Evolutionary conservation across 2,113 vertebrate genomes (phyloP).

Genomic region (Triplophysa dalaica): DNA sequence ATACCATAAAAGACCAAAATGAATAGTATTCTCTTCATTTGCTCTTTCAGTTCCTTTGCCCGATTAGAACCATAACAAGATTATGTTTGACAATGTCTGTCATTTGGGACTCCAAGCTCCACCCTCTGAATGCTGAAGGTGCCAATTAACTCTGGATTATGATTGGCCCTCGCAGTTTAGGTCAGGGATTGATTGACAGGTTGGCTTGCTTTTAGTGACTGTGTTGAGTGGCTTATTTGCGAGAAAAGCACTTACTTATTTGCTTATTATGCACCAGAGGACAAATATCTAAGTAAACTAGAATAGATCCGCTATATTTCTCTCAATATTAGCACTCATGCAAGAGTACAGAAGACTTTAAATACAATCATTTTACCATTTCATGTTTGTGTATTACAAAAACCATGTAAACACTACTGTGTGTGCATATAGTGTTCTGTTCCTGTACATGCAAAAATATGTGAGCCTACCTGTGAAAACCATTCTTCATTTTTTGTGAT

Average conservation of each 20-base stretch:
- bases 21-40: constrained; percentile 17
- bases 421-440: no score
- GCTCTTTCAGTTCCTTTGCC: constrained; percentile 69
- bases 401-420: no score
- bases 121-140: constrained; percentile 68
- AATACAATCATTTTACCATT: no score
- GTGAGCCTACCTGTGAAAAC: no score
- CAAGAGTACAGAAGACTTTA: no score
- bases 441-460: no score
- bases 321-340: no score
- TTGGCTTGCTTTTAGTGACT: constrained; percentile 65
- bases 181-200: constrained; percentile 62
- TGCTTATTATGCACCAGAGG: background rate
- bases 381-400: no score
- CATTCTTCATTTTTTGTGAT: no score
- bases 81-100: constrained; percentile 74
- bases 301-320: background rate
- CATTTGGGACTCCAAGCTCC: constrained; percentile 60
- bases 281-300: no score
- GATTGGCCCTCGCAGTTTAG: constrained; percentile 65
- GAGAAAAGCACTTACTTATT: constrained; percentile 45
- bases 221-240: constrained; percentile 53
- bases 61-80: constrained; percentile 67
- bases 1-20: background rate
- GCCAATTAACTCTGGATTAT: constrained; percentile 79